A percentile compares a stretch with the other conserved stretches of the same genome.
These are phyloP conservation scores for Ptychodera flava DNA, from an alignment of 35 echinoderm and acorn worm genomes.

Conservation along the genomic window DNA sequence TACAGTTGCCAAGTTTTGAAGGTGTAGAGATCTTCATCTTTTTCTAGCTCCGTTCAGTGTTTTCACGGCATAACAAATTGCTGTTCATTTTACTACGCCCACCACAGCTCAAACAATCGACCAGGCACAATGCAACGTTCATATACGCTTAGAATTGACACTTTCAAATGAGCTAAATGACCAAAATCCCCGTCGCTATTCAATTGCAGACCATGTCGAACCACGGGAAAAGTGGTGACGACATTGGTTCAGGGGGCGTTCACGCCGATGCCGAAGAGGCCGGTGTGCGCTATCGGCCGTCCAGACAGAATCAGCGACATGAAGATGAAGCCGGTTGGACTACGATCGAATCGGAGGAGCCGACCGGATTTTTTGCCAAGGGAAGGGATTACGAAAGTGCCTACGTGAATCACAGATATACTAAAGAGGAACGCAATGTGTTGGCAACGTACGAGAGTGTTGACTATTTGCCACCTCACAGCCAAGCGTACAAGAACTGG, in stretches of 20 bases:
- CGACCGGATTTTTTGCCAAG: conserved; percentile 81
- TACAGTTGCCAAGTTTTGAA: no score
- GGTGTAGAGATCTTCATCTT: no score
- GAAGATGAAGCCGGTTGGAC: background rate
- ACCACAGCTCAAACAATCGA: no score
- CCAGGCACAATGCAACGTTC: no score
- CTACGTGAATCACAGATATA: conserved; percentile 90
- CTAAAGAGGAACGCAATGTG: conserved; percentile 70
- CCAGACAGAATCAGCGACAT: background rate
- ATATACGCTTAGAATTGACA: no score
- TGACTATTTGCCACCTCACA: conserved; percentile 91
- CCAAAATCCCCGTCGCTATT: no score
- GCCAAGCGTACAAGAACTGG: conserved; percentile 96
- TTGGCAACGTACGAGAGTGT: conserved; percentile 83
- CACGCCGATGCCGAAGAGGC: background rate
- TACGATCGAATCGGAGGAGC: conserved; percentile 49
- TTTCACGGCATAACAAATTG: no score
- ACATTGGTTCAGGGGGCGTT: background rate
- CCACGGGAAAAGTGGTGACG: background rate
- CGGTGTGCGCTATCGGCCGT: background rate
- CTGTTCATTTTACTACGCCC: no score
- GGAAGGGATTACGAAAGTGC: conserved; percentile 92
- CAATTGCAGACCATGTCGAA: background rate
- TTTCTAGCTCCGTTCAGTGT: no score
- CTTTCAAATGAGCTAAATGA: no score